Base-by-base conservation (phyloP, 2,888 invertebrate genomes). In the Leptothorax acervorum region DNA sequence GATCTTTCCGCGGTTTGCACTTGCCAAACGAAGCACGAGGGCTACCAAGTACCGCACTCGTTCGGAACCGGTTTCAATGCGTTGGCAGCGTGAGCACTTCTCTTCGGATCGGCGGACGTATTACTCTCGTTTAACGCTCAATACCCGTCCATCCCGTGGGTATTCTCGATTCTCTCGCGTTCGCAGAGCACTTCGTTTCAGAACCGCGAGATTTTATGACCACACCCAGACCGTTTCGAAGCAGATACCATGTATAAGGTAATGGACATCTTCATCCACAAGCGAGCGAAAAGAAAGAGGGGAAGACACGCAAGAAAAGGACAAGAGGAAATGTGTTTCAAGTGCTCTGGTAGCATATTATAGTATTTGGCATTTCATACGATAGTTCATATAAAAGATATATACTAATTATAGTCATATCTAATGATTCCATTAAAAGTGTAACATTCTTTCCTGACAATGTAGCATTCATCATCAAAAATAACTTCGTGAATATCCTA, bases 11-110 rank as follows among this genome's bases (percentile, higher is more conserved):
- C 89, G 90, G 87, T 91, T 70, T 89, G 88, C 91, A 92, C 90
- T 92, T 91, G 87, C 89, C 74, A 62, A 89, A 91, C 88, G 87
- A 87, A 90, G n/a, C 45, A 88, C 89, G 90, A 85, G 85, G 83
- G 86, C 87, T 89, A 92, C 91, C 92, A 91, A 73, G 60, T 42
- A 92, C 92, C 92, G 92, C 93, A 91, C 92, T 92, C 92, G 92
- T 91, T 87, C 88, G 86, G 91, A 94, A 94, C 93, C 94, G 93
- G 94, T 94, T 94, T 87, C 86, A 86, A 87, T 84, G 68, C 84
- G 88, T 85, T 78, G 84, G 87, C 89, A 89, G 88, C 89, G 90
- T 5, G 9, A n/a, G 90, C 92, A 91, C 87, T 76, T 91, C 87
- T 90, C 91, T 91, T 88, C 89, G 88, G 42, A 51, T 31, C 53